phyloP scores from a whole-genome alignment of 2,888 invertebrate genomes.

The Melanophora roralis region DNA sequence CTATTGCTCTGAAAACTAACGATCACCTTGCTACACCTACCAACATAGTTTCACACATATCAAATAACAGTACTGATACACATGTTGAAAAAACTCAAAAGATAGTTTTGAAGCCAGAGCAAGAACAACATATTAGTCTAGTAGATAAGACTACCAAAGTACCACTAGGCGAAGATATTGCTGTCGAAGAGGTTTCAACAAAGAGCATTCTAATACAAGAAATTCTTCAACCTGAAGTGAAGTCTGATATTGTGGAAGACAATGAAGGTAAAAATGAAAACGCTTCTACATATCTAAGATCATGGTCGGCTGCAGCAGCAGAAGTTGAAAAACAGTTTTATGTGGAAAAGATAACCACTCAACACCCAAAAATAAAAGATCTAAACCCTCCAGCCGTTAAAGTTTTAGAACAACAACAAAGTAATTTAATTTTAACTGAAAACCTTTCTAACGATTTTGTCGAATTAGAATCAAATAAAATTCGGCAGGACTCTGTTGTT shows the following conservation, averaged over 20 bases:
- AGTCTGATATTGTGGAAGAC: background rate
- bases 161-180: background rate
- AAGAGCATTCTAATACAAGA: background rate
- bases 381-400: no score
- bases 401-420: background rate
- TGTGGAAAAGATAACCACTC: background rate
- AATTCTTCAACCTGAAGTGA: background rate
- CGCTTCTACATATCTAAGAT: constrained; percentile 47
- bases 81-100: no score
- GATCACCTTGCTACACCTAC: background rate
- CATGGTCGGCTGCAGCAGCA: constrained; percentile 51
- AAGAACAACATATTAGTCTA: no score
- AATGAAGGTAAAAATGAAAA: background rate
- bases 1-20: background rate
- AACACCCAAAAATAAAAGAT: constrained; percentile 11
- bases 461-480: background rate
- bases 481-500: background rate
- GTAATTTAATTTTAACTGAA: background rate
- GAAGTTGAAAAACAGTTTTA: constrained; percentile 48
- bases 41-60: no score
- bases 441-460: background rate
- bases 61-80: no score
- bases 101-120: no score
- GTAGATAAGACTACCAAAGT: no score
- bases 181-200: background rate